These are phyloP conservation scores for Blera fallax DNA, from an alignment of 2,888 invertebrate genomes.

Conservation along the genomic window DNA sequence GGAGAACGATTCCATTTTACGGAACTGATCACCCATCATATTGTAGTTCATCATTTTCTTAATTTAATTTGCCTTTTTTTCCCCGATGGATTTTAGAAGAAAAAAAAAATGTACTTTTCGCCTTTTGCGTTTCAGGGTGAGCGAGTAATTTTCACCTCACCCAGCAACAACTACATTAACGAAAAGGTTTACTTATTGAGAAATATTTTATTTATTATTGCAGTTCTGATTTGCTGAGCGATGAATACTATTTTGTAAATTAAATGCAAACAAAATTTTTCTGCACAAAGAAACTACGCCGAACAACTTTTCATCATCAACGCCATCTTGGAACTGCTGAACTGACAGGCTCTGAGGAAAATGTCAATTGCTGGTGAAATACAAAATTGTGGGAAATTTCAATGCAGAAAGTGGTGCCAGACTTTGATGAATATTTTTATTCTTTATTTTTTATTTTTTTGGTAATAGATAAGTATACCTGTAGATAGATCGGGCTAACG, in stretches of 20 bases:
- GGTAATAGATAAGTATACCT: too few relatives aligned
- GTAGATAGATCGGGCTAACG: too few relatives aligned
- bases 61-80: background rate
- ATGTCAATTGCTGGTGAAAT: conserved; percentile 58
- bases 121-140: conserved; percentile 69
- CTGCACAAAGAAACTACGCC: conserved; percentile 32
- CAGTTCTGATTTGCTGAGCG: background rate
- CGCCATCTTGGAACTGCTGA: conserved; percentile 75
- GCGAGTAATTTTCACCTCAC: conserved; percentile 42
- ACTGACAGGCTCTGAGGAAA: conserved; percentile 49
- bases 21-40: conserved; percentile 96
- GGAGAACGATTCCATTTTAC: conserved; percentile 96
- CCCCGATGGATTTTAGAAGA: background rate
- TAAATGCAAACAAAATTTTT: conserved; percentile 51
- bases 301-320: conserved; percentile 63
- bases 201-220: background rate
- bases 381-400: background rate
- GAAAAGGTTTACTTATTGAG: background rate
- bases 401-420: conserved; percentile 4
- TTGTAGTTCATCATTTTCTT: conserved; percentile 81
- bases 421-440: too few relatives aligned
- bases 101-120: conserved; percentile 4
- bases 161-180: conserved; percentile 14
- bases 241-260: conserved; percentile 29
- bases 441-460: too few relatives aligned